phyloP scores from a whole-genome alignment of 2,113 vertebrate genomes.

The Nasalis larvatus region DNA sequence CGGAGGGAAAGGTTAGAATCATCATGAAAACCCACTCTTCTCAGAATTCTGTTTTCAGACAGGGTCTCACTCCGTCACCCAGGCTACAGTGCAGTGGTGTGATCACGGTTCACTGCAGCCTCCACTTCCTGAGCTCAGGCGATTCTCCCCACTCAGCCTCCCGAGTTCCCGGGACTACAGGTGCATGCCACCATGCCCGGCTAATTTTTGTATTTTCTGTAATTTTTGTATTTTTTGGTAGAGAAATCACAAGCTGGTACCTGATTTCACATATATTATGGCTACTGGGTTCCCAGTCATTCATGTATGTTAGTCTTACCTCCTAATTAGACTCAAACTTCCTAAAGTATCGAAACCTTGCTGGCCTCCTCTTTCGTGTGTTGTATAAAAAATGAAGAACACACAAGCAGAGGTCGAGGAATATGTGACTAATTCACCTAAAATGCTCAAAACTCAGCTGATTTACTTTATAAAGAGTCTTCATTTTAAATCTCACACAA shows the following conservation, averaged over 20 bases:
- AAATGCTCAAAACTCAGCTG: slow-evolving; percentile 24
- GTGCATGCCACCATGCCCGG: too few relatives aligned
- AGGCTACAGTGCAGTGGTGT: too few relatives aligned
- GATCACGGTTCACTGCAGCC: too few relatives aligned
- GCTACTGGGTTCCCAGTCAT: neutral
- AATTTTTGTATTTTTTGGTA: neutral
- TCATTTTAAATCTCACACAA: slow-evolving; percentile 23
- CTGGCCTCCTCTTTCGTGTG: neutral
- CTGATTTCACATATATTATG: neutral
- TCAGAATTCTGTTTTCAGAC: neutral
- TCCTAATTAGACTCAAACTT: neutral
- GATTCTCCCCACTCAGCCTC: too few relatives aligned
- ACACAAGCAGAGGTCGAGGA: neutral
- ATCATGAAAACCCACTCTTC: slow-evolving; percentile 8
- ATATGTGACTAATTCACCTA: neutral
- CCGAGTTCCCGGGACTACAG: too few relatives aligned
- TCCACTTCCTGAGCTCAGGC: too few relatives aligned
- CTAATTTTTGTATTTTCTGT: too few relatives aligned
- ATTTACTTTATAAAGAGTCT: neutral
- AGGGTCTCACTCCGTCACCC: too few relatives aligned
- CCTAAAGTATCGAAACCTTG: neutral
- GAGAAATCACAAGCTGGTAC: neutral
- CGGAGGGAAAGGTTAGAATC: neutral
- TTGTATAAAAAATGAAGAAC: neutral
- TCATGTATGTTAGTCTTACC: neutral